Conservation (phyloP, 23 tunicate species). For the Ascidia mentula region DNA sequence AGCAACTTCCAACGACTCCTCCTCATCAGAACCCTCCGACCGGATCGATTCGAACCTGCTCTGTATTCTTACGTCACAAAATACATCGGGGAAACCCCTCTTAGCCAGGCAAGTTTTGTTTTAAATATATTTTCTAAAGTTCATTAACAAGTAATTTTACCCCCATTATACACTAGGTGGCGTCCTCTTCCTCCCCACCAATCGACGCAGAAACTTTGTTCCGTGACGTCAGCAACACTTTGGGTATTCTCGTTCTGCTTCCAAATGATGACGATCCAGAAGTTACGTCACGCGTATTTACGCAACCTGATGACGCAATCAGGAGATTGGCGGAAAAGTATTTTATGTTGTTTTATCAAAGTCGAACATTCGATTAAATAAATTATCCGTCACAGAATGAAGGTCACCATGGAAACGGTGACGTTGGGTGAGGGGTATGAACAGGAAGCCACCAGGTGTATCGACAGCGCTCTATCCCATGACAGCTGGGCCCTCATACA, state of each 20-base stretch:
- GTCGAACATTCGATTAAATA: neutral
- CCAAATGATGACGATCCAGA: conserved; percentile 51
- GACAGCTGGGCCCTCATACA: conserved; percentile 78
- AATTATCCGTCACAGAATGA: conserved; percentile 16
- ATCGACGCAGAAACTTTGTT: conserved; percentile 46
- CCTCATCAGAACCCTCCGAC: conserved; percentile 59
- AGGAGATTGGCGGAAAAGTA: conserved; percentile 68
- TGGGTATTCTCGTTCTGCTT: conserved; percentile 62
- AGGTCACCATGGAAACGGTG: conserved; percentile 48
- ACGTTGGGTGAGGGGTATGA: conserved; percentile 71
- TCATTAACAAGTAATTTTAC: neutral
- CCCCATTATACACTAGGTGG: neutral
- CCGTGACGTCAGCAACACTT: conserved; percentile 69
- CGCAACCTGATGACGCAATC: conserved; percentile 67
- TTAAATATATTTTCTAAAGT: neutral
- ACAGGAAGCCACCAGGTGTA: conserved; percentile 70
- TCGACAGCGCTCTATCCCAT: conserved; percentile 63
- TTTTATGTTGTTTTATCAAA: neutral
- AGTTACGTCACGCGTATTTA: conserved; percentile 36
- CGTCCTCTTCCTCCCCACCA: neutral
- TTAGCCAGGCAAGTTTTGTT: conserved; percentile 36
- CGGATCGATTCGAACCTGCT: conserved; percentile 72
- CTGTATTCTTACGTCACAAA: conserved; percentile 42
- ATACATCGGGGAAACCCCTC: conserved; percentile 31
- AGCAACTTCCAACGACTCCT: conserved; percentile 72